Percentiles rank a stretch among this genome's conserved stretches.
Conservation (phyloP, 2,888 invertebrate species). For the Agrotis ipsilon region DNA sequence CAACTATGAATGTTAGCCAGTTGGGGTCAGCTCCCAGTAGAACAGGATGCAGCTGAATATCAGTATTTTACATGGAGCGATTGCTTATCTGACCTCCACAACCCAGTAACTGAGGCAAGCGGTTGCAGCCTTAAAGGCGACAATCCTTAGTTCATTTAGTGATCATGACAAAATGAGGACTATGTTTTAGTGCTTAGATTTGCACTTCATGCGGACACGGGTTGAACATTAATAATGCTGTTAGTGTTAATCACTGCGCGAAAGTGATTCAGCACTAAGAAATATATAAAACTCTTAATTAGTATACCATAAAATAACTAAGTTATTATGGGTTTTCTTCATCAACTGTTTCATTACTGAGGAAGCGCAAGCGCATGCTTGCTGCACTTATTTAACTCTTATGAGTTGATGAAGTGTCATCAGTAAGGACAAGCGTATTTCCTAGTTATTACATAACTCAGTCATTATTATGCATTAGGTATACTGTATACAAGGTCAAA, state of each 20-base stretch:
- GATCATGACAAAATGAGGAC: not conserved
- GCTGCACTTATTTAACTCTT: conserved; percentile 1
- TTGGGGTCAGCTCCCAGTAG: no score
- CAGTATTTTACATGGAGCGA: no score
- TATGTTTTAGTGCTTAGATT: not conserved
- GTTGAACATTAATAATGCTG: not conserved
- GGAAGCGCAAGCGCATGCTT: conserved; percentile 2
- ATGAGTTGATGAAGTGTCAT: conserved; percentile 11
- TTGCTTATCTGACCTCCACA: no score
- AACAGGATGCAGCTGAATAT: no score
- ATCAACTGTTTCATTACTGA: not conserved
- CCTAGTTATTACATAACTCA: conserved; percentile 46
- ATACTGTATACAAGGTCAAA: conserved; percentile 36
- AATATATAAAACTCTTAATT: not conserved
- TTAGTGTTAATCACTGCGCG: not conserved
- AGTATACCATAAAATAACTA: not conserved
- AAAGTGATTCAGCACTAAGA: not conserved
- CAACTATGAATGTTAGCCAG: no score
- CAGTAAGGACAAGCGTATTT: conserved; percentile 25
- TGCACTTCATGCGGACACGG: not conserved
- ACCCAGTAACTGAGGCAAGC: no score
- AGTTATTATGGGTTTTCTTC: not conserved
- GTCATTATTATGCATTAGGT: conserved; percentile 25
- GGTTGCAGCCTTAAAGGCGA: no score
- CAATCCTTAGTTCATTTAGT: not conserved